Evolutionary conservation across 1,140 invertebrate species (phyloP), one percentile per base, ranked within the genome.

Genomic region (Hormaphis cornu): DNA sequence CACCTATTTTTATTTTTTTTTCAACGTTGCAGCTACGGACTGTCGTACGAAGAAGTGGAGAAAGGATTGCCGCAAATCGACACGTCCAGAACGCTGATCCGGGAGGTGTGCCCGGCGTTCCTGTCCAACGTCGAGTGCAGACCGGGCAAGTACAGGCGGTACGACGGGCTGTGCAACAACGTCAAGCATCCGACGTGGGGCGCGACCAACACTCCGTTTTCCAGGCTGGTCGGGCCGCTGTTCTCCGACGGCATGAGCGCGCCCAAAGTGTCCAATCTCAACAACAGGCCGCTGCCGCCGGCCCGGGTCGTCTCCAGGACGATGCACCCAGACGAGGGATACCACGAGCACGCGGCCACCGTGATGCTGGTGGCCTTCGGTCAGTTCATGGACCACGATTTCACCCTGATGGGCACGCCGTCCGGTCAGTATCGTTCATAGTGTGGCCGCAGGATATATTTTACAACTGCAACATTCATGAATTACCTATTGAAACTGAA

Each of bases 131-230:
- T 94, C 1, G 88, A 93, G 76, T 95, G 92, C 75, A 82, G 87
- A 30, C 83, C 90, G 5, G 90, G 90, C 22, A 93, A 95, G 75
- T 97, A 95, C 77, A 82, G 96, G 56, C 87, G 89, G 35, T 86
- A 87, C 16, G 90, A 88, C 44, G 96, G 94, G 0, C 88, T 91
- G 75, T 98, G 96, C 78, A 98, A 98, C 79, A 98, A 98, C 78
- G 86, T 96, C 0, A 82, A 91, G 46, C 88, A 95, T 77, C 86
- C 93, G 6, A 84, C 86, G 10, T 95, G 92, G 91, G 95, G 95
- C 6, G 85, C 87, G 56, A 83, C 90, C 37, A 89, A 90, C 30
- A 89, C 88, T 48, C 84, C 91, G 7, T 93, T 95, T 76, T 79
- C 73, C 4, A 75, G 95, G 69, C 80, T 93, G n/a, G 74, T 96